Conservation (phyloP, 2,888 invertebrate genomes). For the Seira musarum region DNA sequence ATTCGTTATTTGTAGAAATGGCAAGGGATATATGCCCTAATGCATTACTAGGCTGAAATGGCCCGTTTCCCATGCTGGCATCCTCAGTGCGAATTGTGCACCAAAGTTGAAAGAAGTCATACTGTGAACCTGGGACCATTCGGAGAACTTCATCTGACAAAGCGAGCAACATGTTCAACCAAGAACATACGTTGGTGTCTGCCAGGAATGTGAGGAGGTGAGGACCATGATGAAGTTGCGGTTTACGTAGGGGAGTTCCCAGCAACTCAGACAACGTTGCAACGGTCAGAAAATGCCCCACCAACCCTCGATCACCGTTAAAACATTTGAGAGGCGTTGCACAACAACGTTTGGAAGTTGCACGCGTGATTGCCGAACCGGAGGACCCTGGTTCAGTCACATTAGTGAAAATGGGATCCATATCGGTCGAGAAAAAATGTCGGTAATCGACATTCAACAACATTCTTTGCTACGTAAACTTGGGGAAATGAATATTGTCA, state of each 20-base stretch:
- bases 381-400: conserved; percentile 28
- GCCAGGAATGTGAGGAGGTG: conserved; percentile 3
- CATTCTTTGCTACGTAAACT: conserved; percentile 17
- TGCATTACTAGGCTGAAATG: conserved; percentile 8
- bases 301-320: no score
- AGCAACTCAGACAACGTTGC: neutral
- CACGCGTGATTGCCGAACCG: conserved; percentile 8
- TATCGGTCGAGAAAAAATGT: conserved; percentile 12
- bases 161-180: conserved; percentile 22
- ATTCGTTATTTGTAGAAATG: conserved; percentile 15
- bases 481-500: conserved; percentile 22
- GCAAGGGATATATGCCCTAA: conserved; percentile 10
- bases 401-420: conserved; percentile 17
- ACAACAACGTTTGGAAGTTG: conserved; percentile 13
- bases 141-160: conserved; percentile 20
- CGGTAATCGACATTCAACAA: conserved; percentile 14
- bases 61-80: conserved; percentile 21
- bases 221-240: conserved; percentile 4
- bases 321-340: no score
- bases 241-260: conserved; percentile 14
- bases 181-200: conserved; percentile 19
- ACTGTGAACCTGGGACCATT: conserved; percentile 24
- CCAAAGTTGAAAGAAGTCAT: neutral
- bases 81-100: neutral
- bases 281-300: conserved; percentile 10